Conservation (phyloP, 1,140 invertebrate genomes). For the Ooceraea biroi region DNA sequence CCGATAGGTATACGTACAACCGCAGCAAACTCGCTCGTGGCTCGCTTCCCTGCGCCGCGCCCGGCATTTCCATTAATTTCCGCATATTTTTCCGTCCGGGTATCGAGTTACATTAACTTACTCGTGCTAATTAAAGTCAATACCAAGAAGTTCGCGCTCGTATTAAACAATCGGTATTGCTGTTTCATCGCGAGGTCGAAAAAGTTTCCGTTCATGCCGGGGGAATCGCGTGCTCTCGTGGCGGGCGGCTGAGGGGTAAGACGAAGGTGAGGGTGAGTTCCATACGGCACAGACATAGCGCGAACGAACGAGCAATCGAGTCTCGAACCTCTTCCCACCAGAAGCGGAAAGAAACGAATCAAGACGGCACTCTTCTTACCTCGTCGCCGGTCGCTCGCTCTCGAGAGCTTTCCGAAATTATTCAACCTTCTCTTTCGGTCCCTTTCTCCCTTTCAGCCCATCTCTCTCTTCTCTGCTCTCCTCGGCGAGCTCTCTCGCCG, state of each 20-base stretch:
- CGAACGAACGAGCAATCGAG: slow-evolving; percentile 68
- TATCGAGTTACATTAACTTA: slow-evolving; percentile 35
- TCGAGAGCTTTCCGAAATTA: slow-evolving; percentile 78
- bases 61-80: slow-evolving; percentile 34
- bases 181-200: slow-evolving; percentile 38
- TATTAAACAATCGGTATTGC: slow-evolving; percentile 49
- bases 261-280: neutral
- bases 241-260: slow-evolving; percentile 3
- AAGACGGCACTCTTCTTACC: slow-evolving; percentile 55
- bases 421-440: slow-evolving; percentile 70
- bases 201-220: slow-evolving; percentile 21
- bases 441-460: neutral
- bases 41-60: neutral
- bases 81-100: slow-evolving; percentile 31
- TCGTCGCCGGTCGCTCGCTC: slow-evolving; percentile 47
- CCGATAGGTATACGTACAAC: slow-evolving; percentile 30
- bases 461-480: slow-evolving; percentile 20
- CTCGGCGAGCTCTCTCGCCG: slow-evolving; percentile 18
- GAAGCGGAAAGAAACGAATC: slow-evolving; percentile 68
- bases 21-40: neutral
- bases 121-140: slow-evolving; percentile 54
- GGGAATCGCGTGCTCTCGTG: neutral
- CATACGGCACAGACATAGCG: slow-evolving; percentile 32
- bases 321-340: slow-evolving; percentile 67
- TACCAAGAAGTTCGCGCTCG: slow-evolving; percentile 48